phyloP scores from a whole-genome alignment of 2,113 vertebrate genomes.

The Misgurnus anguillicaudatus region DNA sequence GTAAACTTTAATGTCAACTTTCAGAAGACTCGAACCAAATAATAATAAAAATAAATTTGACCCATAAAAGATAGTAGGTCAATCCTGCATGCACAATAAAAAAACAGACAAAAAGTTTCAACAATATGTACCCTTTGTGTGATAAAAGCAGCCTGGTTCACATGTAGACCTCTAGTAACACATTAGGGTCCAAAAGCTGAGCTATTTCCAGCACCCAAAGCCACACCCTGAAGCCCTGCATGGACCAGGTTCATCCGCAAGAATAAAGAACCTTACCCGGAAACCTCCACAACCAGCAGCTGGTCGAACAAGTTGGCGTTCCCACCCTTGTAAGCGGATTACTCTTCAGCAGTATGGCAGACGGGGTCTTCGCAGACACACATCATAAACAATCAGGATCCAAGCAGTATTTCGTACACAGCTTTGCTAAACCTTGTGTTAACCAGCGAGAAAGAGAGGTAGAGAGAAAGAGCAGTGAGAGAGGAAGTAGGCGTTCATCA shows the following conservation, averaged over 20 bases:
- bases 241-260: constrained; percentile 51
- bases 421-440: not conserved
- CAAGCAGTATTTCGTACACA: constrained; percentile 4
- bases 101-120: not conserved
- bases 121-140: no score
- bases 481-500: constrained; percentile 78
- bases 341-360: constrained; percentile 14
- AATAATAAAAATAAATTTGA: no score
- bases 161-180: constrained; percentile 8
- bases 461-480: constrained; percentile 59
- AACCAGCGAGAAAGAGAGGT: constrained; percentile 45
- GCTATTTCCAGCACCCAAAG: constrained; percentile 18
- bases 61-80: no score
- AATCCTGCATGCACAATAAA: not conserved
- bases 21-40: no score
- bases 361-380: constrained; percentile 32
- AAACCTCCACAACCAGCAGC: constrained; percentile 55
- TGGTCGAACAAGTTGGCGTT: constrained; percentile 12
- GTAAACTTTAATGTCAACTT: not conserved
- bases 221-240: constrained; percentile 68
- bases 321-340: constrained; percentile 29
- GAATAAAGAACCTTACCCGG: constrained; percentile 66
- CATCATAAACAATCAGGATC: constrained; percentile 14
- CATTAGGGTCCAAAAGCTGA: not conserved
- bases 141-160: not conserved